Conservation (phyloP, 2,113 vertebrate genomes). For the Halcyon malimbica region DNA sequence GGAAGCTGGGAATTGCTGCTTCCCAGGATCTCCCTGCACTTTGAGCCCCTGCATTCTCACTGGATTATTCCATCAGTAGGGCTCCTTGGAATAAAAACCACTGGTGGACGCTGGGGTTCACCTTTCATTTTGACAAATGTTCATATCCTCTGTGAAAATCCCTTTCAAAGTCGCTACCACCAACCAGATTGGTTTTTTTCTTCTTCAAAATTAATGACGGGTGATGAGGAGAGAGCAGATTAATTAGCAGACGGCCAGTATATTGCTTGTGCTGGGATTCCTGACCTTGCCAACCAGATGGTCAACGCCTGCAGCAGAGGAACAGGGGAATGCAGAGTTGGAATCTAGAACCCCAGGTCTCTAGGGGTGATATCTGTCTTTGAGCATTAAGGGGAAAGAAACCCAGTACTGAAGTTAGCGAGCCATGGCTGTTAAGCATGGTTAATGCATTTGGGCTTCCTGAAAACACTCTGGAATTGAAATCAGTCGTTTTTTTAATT, state of each 20-base stretch:
- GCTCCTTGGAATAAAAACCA: neutral
- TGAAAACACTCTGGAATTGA: neutral
- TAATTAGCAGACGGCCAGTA: neutral
- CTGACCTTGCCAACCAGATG: neutral
- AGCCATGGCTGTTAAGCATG: neutral
- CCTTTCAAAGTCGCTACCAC: neutral
- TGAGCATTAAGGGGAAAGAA: neutral
- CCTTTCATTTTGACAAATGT: neutral
- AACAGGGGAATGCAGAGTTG: neutral
- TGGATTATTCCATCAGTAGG: neutral
- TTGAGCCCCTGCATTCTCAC: neutral
- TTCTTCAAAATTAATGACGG: neutral
- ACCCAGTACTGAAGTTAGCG: neutral
- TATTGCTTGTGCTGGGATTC: neutral
- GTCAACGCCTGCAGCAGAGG: fast-evolving
- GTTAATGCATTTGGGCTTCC: neutral
- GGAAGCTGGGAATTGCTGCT: neutral
- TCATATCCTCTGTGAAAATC: neutral
- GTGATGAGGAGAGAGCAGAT: neutral
- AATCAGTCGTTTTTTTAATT: neutral
- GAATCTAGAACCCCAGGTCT: neutral
- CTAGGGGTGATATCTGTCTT: neutral
- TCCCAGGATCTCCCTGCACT: neutral
- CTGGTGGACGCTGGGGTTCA: neutral
- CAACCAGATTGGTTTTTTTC: neutral